Evolutionary conservation across 2,797 vertebrate genomes (phyloP), one percentile per base, ranked within the genome.

Genomic region (Oreonectes daqikongensis): DNA sequence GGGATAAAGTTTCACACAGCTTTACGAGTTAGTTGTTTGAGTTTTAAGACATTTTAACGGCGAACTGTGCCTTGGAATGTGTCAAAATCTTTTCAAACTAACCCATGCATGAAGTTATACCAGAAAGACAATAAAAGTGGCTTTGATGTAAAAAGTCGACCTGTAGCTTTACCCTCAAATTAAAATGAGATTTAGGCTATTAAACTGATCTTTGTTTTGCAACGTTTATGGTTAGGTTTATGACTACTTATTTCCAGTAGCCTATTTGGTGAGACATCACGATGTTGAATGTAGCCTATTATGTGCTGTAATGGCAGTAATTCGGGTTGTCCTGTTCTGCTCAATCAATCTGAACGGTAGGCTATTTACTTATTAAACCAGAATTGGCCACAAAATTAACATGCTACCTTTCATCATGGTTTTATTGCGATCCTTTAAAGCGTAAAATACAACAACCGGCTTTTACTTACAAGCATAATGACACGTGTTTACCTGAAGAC

Each of bases 401-500:
- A 38, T 40, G 3, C 18, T 42, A 8, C 6, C 4, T 63, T 63
- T 9, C 10, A 42, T 46, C 30, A 22, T 35, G 17, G 63, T 72
- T 28, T 17, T 28, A 57, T 57, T 4, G 28, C n/a, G n/a, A 72
- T 50, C 6, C 22, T 0, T 63, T 40, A 42, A 42, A 1, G 42
- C 35, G 14, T 53, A 1, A 15, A 42, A 22, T 20, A 14, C 17
- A 8, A 10, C 24, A 9, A 64, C 18, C 12, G 18, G 1, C 11
- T 17, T 14, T 59, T 4, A n/a, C 57, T 46, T n/a, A 14, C 63
- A 15, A 46, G 26, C 35, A 59, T 32, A 75, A 75, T 15, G 26
- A 32, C 38, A 57, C 30, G 9, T 2, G 57, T 53, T 57, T 35
- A 68, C 73, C 52, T 75, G 73, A 67, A 60, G 14, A 22, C 30